Base-by-base conservation (phyloP, 2,888 invertebrate genomes). In the Chrysolina oricalcia region DNA sequence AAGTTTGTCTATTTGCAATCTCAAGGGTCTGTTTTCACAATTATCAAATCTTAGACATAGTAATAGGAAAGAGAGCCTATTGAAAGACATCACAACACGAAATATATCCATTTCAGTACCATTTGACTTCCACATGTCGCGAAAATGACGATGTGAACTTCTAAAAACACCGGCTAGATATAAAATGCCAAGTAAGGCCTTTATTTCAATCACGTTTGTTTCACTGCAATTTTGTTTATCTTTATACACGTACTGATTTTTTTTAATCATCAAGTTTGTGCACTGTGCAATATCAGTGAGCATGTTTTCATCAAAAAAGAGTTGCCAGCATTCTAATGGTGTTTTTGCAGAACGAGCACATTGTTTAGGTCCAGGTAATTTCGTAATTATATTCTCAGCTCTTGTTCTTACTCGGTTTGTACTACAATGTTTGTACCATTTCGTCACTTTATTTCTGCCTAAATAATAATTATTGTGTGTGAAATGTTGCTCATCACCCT, bases 331-430 rank as follows among this genome's bases (percentile, higher is more conserved):
- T 40, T 70, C 43, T n/a, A 59, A 9, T 11, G 48, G 70, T 9
- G 70, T 70, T 27, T 41, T 50, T 35, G 46, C 46, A 62, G 13
- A 17, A 23, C 62, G 64, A 65, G 65, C 72, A 65, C 4, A 72
- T 23, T 53, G 48, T 69, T 69, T 69, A 41, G 27, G 41, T 56
- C 56, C 69, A 56, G 69, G 69, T 69, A 69, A 69, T 56, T 69
- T 56, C 41, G 56, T 41, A 70, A 70, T 59, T 73, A 63, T 65
- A 64, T 64, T 64, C 64, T 64, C 64, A 64, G n/a, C 64, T 64
- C 64, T 64, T 64, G 64, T 64, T 17, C 64, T 64, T 64, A 64
- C 41, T 64, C 64, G 64, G 21, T 40, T 64, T 64, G 64, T 64
- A 19, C 64, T 64, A 64, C 41, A 64, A 19, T 64, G 64, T 64